These are phyloP conservation scores for Muscicapa adusta DNA, from an alignment of 2,113 vertebrate species.

Conservation along the genomic window DNA sequence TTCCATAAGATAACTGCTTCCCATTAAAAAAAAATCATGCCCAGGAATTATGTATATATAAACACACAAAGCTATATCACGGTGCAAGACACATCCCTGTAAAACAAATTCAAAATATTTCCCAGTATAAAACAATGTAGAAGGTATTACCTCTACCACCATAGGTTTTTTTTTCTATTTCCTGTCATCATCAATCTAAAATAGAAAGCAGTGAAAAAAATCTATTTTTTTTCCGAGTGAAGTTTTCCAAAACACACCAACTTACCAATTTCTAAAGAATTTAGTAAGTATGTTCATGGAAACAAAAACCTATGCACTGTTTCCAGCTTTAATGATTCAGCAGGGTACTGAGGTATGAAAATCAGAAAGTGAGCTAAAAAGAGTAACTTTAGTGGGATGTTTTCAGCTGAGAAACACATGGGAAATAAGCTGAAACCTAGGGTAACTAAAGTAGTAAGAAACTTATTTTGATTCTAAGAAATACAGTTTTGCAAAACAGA, in stretches of 20 bases:
- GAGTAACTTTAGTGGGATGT: background rate
- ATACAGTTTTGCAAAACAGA: background rate
- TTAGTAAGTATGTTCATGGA: background rate
- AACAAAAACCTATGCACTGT: background rate
- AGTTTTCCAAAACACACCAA: background rate
- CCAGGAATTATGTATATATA: background rate
- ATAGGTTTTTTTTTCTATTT: background rate
- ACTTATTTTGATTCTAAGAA: background rate
- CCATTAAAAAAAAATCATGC: background rate
- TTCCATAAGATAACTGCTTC: background rate
- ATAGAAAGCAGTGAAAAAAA: background rate
- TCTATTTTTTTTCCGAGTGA: background rate
- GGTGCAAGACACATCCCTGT: background rate
- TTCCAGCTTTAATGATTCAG: background rate
- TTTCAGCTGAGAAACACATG: background rate
- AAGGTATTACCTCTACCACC: background rate
- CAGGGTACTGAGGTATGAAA: background rate
- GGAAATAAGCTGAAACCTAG: background rate
- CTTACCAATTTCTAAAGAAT: background rate
- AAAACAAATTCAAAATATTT: background rate
- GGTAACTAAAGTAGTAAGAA: background rate
- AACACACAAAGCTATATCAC: background rate
- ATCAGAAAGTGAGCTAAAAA: background rate
- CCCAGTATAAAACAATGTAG: background rate
- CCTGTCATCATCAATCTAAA: background rate